These are phyloP conservation scores for Drosophila cognata DNA, from an alignment of 2,888 invertebrate species.

Conservation along the genomic window DNA sequence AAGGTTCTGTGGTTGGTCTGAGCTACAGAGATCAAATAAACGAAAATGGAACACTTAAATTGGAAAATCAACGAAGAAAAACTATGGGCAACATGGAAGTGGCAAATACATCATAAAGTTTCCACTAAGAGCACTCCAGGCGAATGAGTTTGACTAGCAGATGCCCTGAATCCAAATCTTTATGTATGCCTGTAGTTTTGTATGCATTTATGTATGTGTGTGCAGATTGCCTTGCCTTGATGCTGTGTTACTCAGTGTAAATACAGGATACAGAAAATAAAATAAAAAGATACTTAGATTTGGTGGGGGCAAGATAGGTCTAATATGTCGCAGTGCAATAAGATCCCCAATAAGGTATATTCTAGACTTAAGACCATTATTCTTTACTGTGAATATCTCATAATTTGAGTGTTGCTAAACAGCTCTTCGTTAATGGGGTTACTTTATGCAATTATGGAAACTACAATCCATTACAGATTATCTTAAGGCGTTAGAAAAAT, in stretches of 20 bases:
- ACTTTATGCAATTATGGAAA: neutral
- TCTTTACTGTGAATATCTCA: neutral
- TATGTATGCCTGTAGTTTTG: neutral
- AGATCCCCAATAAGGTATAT: neutral
- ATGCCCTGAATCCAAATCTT: neutral
- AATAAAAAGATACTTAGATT: neutral
- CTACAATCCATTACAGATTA: neutral
- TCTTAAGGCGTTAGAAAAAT: neutral
- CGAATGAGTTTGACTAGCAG: neutral
- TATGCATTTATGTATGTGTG: neutral
- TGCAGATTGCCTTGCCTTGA: neutral
- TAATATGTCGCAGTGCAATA: too few relatives aligned
- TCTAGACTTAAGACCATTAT: neutral
- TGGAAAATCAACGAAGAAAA: neutral
- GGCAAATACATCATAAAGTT: neutral
- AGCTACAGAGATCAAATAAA: neutral
- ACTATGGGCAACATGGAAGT: neutral
- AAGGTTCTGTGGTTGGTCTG: constrained; percentile 3
- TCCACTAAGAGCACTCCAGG: neutral
- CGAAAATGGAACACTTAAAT: neutral
- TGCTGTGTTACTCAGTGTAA: neutral
- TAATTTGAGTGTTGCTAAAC: neutral
- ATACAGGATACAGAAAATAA: neutral
- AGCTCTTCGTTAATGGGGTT: neutral
- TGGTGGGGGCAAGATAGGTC: too few relatives aligned